Conservation (phyloP, 2,888 invertebrate species). For the Xestia c-nigrum region DNA sequence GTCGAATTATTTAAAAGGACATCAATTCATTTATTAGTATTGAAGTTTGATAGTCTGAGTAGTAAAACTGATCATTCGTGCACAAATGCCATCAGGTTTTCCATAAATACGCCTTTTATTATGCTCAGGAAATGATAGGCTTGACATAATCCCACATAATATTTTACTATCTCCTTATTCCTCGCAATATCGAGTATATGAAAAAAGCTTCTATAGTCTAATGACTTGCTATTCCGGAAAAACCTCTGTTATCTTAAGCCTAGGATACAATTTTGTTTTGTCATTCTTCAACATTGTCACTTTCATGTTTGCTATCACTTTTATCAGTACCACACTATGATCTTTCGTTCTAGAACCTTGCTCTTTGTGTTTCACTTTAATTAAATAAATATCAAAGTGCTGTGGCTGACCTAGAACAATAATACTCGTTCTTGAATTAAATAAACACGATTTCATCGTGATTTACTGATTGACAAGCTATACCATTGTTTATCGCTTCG, state of each 20-base stretch:
- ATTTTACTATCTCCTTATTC: conserved; percentile 25
- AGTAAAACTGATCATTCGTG: conserved; percentile 28
- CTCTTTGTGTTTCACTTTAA: conserved; percentile 24
- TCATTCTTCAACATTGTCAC: conserved; percentile 35
- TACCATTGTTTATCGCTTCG: conserved; percentile 21
- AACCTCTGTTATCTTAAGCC: conserved; percentile 49
- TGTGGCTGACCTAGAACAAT: conserved; percentile 55
- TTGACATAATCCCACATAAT: conserved; percentile 25
- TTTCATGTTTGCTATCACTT: conserved; percentile 42
- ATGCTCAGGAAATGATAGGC: conserved; percentile 30
- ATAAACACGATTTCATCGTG: conserved; percentile 8
- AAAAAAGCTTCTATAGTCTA: conserved; percentile 12
- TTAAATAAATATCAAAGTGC: conserved; percentile 36
- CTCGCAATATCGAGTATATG: conserved; percentile 20
- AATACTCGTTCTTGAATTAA: conserved; percentile 41
- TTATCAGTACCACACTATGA: conserved; percentile 12
- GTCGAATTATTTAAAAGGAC: conserved; percentile 22
- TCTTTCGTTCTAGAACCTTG: conserved; percentile 41
- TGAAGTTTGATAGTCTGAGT: conserved; percentile 17
- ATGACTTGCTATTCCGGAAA: conserved; percentile 34
- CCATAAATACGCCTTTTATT: conserved; percentile 30
- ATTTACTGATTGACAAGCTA: conserved; percentile 18
- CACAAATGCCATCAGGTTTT: conserved; percentile 16
- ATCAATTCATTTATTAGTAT: conserved; percentile 19
- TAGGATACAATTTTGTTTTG: conserved; percentile 27